Conservation (phyloP, 2,113 vertebrate genomes). For the Mustela nigripes region DNA sequence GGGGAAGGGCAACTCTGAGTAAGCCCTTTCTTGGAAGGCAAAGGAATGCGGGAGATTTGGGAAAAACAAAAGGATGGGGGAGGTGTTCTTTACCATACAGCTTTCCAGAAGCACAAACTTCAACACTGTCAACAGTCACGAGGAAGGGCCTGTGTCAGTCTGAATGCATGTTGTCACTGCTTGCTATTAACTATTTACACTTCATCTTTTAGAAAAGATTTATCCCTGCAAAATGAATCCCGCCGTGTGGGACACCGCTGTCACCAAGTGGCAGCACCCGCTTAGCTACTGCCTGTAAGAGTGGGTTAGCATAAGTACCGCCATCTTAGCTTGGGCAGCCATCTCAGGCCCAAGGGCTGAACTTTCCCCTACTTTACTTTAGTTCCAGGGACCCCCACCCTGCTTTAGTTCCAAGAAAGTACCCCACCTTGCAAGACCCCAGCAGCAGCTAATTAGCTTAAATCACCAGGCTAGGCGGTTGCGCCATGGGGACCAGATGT, state of each 20-base stretch:
- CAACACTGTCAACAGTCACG: not conserved
- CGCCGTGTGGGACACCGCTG: not conserved
- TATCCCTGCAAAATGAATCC: not conserved
- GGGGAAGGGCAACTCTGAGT: not conserved
- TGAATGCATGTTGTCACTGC: not conserved
- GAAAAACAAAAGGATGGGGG: not conserved
- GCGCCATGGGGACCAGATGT: too few relatives aligned
- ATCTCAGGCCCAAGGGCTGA: too few relatives aligned
- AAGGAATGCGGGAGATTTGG: not conserved
- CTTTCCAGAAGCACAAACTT: not conserved
- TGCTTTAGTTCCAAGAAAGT: too few relatives aligned
- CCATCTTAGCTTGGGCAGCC: too few relatives aligned
- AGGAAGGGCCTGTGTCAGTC: not conserved
- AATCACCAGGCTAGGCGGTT: too few relatives aligned
- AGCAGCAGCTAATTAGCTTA: too few relatives aligned
- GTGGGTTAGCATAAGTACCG: too few relatives aligned
- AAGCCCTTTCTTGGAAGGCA: not conserved
- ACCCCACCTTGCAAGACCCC: too few relatives aligned
- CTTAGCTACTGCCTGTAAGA: not conserved
- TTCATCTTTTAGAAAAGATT: not conserved
- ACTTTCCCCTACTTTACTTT: too few relatives aligned
- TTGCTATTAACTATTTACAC: not conserved
- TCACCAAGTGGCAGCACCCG: conserved; percentile 39
- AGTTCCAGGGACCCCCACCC: too few relatives aligned
- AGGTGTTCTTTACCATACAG: not conserved